Base-by-base conservation (phyloP, 2,113 vertebrate genomes). In the Prionailurus viverrinus region DNA sequence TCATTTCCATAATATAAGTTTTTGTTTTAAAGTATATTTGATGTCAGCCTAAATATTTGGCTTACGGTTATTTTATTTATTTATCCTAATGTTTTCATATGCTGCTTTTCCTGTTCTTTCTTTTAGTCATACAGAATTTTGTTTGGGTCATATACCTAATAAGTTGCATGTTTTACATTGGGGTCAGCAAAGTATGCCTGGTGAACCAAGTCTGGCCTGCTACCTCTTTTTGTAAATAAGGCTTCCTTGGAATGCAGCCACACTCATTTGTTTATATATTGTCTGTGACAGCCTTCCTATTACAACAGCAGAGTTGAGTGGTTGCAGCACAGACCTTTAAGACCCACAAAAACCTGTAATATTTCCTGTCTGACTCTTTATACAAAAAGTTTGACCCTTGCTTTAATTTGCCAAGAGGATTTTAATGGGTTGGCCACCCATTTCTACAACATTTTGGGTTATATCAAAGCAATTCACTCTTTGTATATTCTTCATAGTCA, bases 11-110 rank as follows among this genome's bases (percentile, higher is more conserved):
- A 36, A 63, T 95, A 5, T 87, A 90, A 93, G 10, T 66, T 96
- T 97, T 86, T 79, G n/a, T 94, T 97, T 90, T 55, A 92, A 55
- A 92, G 19, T 93, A 63, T 89, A 96, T 97, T 96, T 95, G 2
- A 82, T 95, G 79, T 76, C 25, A 93, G 27, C 78, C 36, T 83
- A 78, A 89, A 76, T 92, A 93, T 91, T 97, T 87, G 79, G 29
- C 13, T 94, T 78, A 51, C 45, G 55, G 45, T 95, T 96, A 82
- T 96, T 96, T 94, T 83, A 19, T 80, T 87, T 92, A 73, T 95
- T 92, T 87, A 89, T 88, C 41, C 48, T 86, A 33, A 78, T 97
- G 55, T 23, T 96, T 97, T 89, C 18, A 31, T 55, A 29, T 95
- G 63, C 11, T 66, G 0, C 95, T 41, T 83, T 95, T 86, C 51